Percentiles rank a stretch among this genome's conserved stretches.
Conservation (phyloP, 2,888 invertebrate genomes). For the Dermolepida albohirtum region DNA sequence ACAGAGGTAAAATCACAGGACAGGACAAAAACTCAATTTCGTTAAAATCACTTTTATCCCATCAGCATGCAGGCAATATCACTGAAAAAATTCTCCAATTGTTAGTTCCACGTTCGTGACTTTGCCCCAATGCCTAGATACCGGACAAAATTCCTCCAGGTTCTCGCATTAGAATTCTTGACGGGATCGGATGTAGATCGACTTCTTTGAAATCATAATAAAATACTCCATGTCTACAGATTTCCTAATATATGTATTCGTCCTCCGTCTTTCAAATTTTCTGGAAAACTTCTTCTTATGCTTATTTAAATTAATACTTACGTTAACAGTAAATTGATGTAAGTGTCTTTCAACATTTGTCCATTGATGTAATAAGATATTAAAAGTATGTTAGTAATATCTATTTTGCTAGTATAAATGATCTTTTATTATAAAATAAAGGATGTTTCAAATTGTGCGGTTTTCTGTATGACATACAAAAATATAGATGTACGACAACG, state of each 20-base stretch:
- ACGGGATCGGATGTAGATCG: constrained; percentile 26
- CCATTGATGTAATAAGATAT: too few relatives aligned
- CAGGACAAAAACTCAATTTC: constrained; percentile 38
- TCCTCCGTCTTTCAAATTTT: constrained; percentile 1
- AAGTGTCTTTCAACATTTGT: too few relatives aligned
- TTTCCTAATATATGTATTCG: neutral
- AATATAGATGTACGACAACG: too few relatives aligned
- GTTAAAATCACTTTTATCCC: constrained; percentile 39
- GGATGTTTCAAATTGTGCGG: too few relatives aligned
- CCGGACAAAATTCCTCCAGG: constrained; percentile 38
- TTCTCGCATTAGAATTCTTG: constrained; percentile 45
- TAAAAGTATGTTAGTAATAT: too few relatives aligned
- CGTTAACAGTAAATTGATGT: too few relatives aligned
- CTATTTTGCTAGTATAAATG: too few relatives aligned
- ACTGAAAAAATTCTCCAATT: constrained; percentile 45
- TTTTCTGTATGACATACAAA: too few relatives aligned
- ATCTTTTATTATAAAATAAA: too few relatives aligned
- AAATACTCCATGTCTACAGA: constrained; percentile 30
- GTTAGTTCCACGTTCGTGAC: constrained; percentile 46
- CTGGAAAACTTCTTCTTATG: neutral
- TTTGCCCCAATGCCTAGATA: constrained; percentile 30
- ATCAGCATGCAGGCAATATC: constrained; percentile 46
- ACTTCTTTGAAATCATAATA: constrained; percentile 43
- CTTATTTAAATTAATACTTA: neutral
- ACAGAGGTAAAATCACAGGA: constrained; percentile 20